Percentiles rank a stretch among this genome's conserved stretches.
phyloP scores from a whole-genome alignment of 2,797 vertebrate genomes.

The Mustela erminea region DNA sequence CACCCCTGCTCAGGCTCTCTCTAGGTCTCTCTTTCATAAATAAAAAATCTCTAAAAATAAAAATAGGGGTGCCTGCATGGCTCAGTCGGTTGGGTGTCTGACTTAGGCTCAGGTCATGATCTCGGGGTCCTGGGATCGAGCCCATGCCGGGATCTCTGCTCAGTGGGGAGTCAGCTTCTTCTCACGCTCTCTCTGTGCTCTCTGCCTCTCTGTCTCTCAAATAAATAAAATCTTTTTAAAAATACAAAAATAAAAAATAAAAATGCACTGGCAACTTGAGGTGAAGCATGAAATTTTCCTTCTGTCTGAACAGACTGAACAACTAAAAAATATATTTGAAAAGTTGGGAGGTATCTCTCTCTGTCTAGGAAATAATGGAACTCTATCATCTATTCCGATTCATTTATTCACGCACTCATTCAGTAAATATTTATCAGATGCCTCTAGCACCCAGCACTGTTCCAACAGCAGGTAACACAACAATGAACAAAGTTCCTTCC shows the following conservation, averaged over 20 bases:
- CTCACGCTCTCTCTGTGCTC: not conserved
- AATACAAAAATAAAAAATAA: not conserved
- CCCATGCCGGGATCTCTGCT: not conserved
- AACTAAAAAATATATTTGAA: not conserved
- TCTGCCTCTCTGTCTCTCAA: not conserved
- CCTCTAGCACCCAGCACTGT: not conserved
- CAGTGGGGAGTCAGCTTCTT: not conserved
- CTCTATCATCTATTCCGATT: slow-evolving; percentile 4
- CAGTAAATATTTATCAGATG: not conserved
- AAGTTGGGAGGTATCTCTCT: not conserved
- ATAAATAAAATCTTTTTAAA: not conserved
- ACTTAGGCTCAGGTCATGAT: not conserved
- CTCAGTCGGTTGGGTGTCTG: not conserved
- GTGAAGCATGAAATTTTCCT: not conserved
- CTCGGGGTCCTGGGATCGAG: not conserved
- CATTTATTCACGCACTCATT: not conserved
- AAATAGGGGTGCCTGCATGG: not conserved
- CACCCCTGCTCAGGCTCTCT: not conserved
- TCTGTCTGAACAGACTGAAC: slow-evolving; percentile 27
- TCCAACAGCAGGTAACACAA: not conserved
- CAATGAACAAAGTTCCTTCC: not conserved
- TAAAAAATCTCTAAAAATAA: not conserved
- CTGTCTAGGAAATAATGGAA: not conserved
- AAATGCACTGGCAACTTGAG: not conserved
- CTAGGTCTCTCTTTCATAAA: not conserved